Conservation (phyloP, 1,140 invertebrate species). For the Drosophila ficusphila region DNA sequence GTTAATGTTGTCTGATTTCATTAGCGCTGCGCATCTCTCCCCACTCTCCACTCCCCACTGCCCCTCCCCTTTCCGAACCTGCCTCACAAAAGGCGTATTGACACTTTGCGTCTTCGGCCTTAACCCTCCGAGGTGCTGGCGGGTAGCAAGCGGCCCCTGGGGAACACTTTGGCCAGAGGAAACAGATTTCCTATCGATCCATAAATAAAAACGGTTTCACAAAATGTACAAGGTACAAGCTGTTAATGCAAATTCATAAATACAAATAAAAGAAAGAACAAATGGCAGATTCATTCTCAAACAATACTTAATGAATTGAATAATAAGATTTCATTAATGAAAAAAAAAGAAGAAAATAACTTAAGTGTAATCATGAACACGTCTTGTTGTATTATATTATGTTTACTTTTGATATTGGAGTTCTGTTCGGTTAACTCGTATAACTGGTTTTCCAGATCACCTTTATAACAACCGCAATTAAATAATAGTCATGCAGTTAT, state of each 20-base stretch:
- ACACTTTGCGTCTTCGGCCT: conserved; percentile 55
- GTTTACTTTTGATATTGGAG: too few relatives aligned
- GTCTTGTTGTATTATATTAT: too few relatives aligned
- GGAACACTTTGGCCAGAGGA: neutral
- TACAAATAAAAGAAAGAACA: too few relatives aligned
- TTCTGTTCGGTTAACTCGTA: neutral
- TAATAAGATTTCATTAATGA: too few relatives aligned
- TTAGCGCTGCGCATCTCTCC: conserved; percentile 46
- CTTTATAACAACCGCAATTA: conserved; percentile 7
- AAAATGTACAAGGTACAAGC: too few relatives aligned
- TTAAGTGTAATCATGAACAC: too few relatives aligned
- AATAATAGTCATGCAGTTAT: conserved; percentile 20
- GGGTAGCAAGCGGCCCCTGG: neutral
- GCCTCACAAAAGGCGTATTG: conserved; percentile 44
- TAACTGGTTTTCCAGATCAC: neutral
- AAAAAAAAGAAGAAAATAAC: too few relatives aligned
- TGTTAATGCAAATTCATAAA: too few relatives aligned
- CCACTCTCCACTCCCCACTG: neutral
- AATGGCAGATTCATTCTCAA: too few relatives aligned
- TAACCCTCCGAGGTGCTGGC: conserved; percentile 7
- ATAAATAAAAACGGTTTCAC: neutral
- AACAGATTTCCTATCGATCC: neutral
- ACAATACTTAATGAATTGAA: too few relatives aligned
- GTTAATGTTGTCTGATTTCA: conserved; percentile 82
- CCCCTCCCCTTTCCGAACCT: neutral